Conservation (phyloP, 1,140 invertebrate species). For the Akabosia matsudoensis region DNA sequence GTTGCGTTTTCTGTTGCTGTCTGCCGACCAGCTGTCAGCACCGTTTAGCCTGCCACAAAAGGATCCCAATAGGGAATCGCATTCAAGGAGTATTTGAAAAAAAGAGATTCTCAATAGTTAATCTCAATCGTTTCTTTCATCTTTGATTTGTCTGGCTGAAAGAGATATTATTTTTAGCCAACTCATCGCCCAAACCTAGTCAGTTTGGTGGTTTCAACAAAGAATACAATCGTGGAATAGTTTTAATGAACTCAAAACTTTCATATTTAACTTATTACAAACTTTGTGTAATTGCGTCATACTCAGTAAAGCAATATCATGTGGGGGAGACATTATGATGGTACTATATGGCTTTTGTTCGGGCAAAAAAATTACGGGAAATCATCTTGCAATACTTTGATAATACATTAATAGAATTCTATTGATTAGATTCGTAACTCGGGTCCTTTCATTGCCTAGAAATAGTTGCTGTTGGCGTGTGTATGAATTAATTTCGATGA, state of each 20-base stretch:
- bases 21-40: conserved; percentile 45
- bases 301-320: background rate
- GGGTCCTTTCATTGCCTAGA: too few relatives aligned
- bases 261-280: background rate
- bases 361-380: too few relatives aligned
- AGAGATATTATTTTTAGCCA: conserved; percentile 15
- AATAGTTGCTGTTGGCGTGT: too few relatives aligned
- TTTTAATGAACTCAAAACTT: conserved; percentile 22
- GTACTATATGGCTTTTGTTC: too few relatives aligned
- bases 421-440: too few relatives aligned
- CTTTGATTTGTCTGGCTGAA: conserved; percentile 6
- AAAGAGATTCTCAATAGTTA: background rate
- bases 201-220: background rate
- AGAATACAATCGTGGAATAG: background rate
- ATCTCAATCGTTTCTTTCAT: background rate
- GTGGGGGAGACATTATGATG: too few relatives aligned
- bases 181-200: background rate
- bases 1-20: background rate
- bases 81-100: conserved; percentile 44
- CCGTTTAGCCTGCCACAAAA: conserved; percentile 37
- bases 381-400: too few relatives aligned
- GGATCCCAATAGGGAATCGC: conserved; percentile 34
- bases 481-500: too few relatives aligned
- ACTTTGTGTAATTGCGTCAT: background rate
- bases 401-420: too few relatives aligned